Conservation (phyloP, 2,888 invertebrate genomes). For the Xylota sylvarum region DNA sequence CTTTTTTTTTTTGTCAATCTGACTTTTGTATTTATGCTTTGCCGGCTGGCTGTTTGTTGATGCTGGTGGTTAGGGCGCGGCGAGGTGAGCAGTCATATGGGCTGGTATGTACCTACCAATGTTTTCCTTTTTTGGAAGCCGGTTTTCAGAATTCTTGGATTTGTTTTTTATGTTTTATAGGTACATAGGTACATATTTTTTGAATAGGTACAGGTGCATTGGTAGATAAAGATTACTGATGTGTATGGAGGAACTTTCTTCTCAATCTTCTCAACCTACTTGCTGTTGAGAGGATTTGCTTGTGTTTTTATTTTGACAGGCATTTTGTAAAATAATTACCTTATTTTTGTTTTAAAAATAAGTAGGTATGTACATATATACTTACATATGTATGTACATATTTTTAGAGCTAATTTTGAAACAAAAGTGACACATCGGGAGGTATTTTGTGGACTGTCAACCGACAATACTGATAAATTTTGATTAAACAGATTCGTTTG, state of each 20-base stretch:
- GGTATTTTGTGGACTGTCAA: no score
- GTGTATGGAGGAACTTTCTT: background rate
- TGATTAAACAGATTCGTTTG: no score
- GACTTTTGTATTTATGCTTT: slow-evolving; percentile 40
- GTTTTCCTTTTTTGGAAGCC: slow-evolving; percentile 14
- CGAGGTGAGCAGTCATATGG: background rate
- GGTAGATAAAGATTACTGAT: background rate
- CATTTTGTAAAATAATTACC: no score
- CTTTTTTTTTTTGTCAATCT: slow-evolving; percentile 66
- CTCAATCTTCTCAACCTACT: background rate
- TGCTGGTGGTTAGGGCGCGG: slow-evolving; percentile 3
- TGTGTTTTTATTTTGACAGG: background rate
- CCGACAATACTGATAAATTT: no score
- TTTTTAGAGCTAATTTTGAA: no score
- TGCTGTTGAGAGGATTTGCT: background rate
- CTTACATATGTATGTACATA: background rate
- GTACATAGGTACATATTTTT: background rate
- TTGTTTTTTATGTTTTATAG: background rate
- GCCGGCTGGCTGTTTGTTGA: slow-evolving; percentile 31
- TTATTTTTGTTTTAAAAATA: no score
- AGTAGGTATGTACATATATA: no score
- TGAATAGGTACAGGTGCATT: slow-evolving; percentile 40
- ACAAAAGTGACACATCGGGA: no score
- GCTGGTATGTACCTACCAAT: slow-evolving; percentile 33
- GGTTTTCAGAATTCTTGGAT: slow-evolving; percentile 18